These are phyloP conservation scores for Parelbella ahira DNA, from an alignment of 2,888 invertebrate genomes.

Conservation along the genomic window DNA sequence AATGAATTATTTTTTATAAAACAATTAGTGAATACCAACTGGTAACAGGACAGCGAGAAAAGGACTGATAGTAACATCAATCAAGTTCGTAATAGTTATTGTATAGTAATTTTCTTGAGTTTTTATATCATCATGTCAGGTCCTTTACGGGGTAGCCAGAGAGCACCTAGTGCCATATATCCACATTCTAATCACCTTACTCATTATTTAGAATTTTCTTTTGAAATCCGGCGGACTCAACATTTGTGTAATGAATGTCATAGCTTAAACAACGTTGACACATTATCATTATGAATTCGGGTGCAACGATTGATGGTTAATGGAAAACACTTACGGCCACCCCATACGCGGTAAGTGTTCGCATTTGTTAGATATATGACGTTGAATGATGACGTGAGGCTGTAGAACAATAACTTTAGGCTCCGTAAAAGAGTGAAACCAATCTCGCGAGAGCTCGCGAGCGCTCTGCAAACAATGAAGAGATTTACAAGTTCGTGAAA, in stretches of 20 bases:
- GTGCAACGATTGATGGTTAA: constrained; percentile 46
- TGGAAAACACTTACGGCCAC: constrained; percentile 58
- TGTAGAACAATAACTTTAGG: constrained; percentile 71
- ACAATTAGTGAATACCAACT: too few relatives aligned
- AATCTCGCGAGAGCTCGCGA: constrained; percentile 58
- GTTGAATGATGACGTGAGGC: constrained; percentile 69
- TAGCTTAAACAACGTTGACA: constrained; percentile 13
- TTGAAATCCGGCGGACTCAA: too few relatives aligned
- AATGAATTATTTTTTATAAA: too few relatives aligned
- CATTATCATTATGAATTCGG: constrained; percentile 23
- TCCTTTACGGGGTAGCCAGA: too few relatives aligned
- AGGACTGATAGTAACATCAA: too few relatives aligned
- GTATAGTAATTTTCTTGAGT: too few relatives aligned
- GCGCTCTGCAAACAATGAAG: constrained; percentile 52
- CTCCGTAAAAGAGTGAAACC: constrained; percentile 64
- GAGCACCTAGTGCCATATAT: too few relatives aligned
- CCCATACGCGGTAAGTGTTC: constrained; percentile 53
- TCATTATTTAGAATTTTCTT: too few relatives aligned
- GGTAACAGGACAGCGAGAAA: too few relatives aligned
- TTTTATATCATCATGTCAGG: too few relatives aligned
- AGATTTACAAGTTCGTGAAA: constrained; percentile 35
- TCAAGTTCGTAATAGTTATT: too few relatives aligned
- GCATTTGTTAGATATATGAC: constrained; percentile 62
- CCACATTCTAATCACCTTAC: too few relatives aligned
- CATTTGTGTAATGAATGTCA: background rate